Conservation (phyloP, 2,113 vertebrate genomes). For the Bufo gargarizans region DNA sequence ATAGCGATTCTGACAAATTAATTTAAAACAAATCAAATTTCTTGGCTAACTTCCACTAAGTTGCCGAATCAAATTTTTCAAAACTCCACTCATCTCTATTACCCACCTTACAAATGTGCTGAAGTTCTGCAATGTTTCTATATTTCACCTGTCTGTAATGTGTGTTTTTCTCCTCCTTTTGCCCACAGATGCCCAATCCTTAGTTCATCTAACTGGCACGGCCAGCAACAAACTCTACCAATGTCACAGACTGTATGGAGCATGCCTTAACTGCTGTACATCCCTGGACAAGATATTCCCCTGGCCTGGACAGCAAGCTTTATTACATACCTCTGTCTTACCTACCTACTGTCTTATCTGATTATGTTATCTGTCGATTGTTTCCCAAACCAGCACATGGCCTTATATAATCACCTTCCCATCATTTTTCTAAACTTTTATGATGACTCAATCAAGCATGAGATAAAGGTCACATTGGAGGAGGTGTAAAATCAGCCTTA, state of each 20-base stretch:
- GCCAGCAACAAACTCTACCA: constrained; percentile 66
- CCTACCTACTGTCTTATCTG: constrained; percentile 75
- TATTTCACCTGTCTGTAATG: not conserved
- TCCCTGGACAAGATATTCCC: constrained; percentile 74
- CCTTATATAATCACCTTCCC: not conserved
- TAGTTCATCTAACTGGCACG: not conserved
- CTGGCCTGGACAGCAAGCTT: constrained; percentile 75
- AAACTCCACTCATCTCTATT: too few species aligned
- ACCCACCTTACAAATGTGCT: too few species aligned
- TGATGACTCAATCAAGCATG: not conserved
- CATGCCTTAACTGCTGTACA: constrained; percentile 72
- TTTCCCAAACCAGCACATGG: constrained; percentile 38
- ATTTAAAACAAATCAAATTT: too few species aligned
- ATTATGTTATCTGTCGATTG: constrained; percentile 66
- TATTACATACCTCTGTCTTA: constrained; percentile 68
- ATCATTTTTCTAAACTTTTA: not conserved
- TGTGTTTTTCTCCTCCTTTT: not conserved
- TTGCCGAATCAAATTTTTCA: too few species aligned
- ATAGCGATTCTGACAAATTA: too few species aligned
- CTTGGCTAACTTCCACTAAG: too few species aligned
- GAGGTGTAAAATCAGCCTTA: too few species aligned
- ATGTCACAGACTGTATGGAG: constrained; percentile 73
- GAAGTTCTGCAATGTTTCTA: too few species aligned
- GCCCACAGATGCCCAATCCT: not conserved
- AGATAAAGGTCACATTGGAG: not conserved